Evolutionary conservation across 2,888 invertebrate species (phyloP).

Genomic region (Agrochola macilenta): DNA sequence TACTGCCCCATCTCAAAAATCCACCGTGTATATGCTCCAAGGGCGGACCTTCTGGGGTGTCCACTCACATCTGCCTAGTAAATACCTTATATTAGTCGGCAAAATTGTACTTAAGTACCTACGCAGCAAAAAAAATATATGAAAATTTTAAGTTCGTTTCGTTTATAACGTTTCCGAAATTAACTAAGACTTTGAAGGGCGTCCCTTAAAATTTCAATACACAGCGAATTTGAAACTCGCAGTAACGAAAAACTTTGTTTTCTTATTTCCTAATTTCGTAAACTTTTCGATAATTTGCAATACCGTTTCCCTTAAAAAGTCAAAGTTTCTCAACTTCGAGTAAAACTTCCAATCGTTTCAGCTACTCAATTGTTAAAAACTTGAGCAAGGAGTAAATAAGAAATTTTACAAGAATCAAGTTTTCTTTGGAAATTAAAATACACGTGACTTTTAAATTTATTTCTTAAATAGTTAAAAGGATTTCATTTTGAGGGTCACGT

Average conservation of each 20-base stretch:
- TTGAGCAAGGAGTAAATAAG: constrained; percentile 12
- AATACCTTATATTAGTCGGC: too few relatives aligned
- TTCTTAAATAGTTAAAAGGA: neutral
- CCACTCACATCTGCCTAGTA: neutral
- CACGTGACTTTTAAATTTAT: constrained; percentile 21
- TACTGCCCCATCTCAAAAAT: too few relatives aligned
- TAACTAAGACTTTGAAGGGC: neutral
- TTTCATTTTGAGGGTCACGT: neutral
- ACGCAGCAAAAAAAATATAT: neutral
- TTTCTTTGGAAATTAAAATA: neutral
- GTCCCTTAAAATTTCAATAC: constrained; percentile 26
- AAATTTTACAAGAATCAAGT: neutral
- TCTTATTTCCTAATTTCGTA: constrained; percentile 23
- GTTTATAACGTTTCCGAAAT: neutral
- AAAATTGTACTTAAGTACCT: neutral
- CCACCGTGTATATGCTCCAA: too few relatives aligned
- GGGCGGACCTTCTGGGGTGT: neutral
- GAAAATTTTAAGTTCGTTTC: neutral
- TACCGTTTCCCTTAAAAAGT: constrained; percentile 10
- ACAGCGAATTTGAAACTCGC: neutral
- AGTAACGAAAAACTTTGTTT: constrained; percentile 19
- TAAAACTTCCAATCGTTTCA: constrained; percentile 16
- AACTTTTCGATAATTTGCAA: constrained; percentile 41
- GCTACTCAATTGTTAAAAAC: constrained; percentile 31
- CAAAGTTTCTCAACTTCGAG: constrained; percentile 13